Percentiles rank a stretch among this genome's conserved stretches.
phyloP scores from a whole-genome alignment of 2,797 vertebrate species.

The Cichlasoma orientale region DNA sequence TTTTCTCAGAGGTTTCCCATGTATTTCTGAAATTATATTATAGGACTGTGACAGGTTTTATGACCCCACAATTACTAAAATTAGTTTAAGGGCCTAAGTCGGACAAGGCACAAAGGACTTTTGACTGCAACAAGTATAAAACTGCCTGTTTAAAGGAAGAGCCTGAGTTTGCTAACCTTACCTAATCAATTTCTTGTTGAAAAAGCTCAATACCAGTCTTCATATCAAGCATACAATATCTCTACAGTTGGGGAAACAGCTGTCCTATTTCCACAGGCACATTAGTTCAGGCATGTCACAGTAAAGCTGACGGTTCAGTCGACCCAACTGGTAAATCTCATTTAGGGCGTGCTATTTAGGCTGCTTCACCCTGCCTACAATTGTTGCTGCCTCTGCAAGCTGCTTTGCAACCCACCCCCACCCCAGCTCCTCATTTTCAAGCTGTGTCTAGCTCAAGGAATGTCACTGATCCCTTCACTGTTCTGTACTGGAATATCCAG shows the following conservation, averaged over 20 bases:
- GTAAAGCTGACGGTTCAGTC: no score
- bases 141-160: background rate
- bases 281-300: background rate
- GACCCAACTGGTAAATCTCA: background rate
- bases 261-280: no score
- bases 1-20: constrained; percentile 41
- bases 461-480: background rate
- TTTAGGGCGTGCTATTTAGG: background rate
- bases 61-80: constrained; percentile 45
- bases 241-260: background rate
- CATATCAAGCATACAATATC: background rate
- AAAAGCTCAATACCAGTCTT: background rate
- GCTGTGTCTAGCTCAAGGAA: background rate
- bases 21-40: constrained; percentile 55
- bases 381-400: background rate
- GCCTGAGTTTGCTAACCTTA: background rate
- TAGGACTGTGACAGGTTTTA: constrained; percentile 37
- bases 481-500: background rate
- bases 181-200: background rate
- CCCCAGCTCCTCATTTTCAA: background rate
- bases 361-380: background rate
- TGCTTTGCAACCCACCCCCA: background rate
- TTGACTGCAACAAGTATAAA: background rate
- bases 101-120: background rate
- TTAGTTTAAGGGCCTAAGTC: constrained; percentile 7